Conservation (phyloP, 1,140 invertebrate species). For the Scaptomyza montana region DNA sequence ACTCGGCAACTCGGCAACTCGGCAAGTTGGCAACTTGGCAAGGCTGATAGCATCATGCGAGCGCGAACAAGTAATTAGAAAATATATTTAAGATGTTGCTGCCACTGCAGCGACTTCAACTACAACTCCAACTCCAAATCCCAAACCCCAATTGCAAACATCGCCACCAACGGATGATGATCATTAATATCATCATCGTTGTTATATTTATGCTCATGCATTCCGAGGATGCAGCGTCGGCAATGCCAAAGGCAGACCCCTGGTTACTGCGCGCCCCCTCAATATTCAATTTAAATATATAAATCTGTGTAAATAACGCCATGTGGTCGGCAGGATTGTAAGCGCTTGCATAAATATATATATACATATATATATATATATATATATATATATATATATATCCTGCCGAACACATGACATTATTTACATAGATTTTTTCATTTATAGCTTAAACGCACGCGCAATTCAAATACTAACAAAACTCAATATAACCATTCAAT, state of each 20-base stretch:
- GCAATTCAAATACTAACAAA: not conserved
- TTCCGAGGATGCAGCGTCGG: slow-evolving; percentile 24
- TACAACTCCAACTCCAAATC: slow-evolving; percentile 3
- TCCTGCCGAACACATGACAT: slow-evolving; percentile 11
- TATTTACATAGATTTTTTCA: slow-evolving; percentile 13
- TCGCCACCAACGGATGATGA: slow-evolving; percentile 4
- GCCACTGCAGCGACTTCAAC: slow-evolving; percentile 26
- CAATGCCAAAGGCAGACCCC: slow-evolving; percentile 27
- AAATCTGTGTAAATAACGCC: too few species aligned
- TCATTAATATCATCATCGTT: slow-evolving; percentile 14
- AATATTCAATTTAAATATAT: slow-evolving; percentile 22
- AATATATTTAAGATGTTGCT: slow-evolving; percentile 70
- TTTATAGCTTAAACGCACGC: slow-evolving; percentile 19
- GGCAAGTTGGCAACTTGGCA: slow-evolving; percentile 2
- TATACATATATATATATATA: not conserved
- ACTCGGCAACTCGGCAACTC: slow-evolving; percentile 5
- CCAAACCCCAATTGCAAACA: slow-evolving; percentile 1
- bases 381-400: not conserved
- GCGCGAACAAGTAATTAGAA: slow-evolving; percentile 82
- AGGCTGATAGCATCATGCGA: slow-evolving; percentile 45
- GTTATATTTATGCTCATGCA: slow-evolving; percentile 35
- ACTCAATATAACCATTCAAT: not conserved
- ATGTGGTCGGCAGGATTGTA: too few species aligned
- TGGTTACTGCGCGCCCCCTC: not conserved
- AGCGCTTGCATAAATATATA: too few species aligned